These are phyloP conservation scores for Falco cherrug DNA, from an alignment of 2,797 vertebrate genomes.

Conservation along the genomic window DNA sequence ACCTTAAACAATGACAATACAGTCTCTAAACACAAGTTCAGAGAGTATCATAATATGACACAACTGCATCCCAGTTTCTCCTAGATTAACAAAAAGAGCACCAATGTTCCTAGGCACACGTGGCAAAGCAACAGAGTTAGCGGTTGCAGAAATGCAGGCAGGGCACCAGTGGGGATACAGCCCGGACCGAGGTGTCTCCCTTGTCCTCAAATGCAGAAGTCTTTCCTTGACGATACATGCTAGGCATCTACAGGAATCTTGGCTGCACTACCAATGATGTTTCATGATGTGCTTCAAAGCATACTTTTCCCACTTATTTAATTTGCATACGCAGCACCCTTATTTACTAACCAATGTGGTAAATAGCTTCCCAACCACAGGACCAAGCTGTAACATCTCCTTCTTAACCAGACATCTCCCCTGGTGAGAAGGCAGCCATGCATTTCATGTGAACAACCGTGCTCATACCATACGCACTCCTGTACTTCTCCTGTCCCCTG, in stretches of 20 bases:
- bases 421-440: background rate
- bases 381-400: background rate
- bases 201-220: background rate
- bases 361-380: background rate
- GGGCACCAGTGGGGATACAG: background rate
- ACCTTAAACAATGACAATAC: background rate
- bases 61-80: background rate
- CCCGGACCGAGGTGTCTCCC: background rate
- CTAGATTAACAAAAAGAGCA: background rate
- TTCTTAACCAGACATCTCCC: background rate
- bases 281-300: background rate
- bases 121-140: accelerated
- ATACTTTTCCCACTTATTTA: background rate
- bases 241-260: background rate
- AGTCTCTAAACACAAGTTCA: background rate
- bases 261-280: background rate
- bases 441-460: background rate
- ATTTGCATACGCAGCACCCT: background rate
- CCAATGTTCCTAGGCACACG: accelerated
- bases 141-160: background rate
- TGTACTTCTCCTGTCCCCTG: accelerated
- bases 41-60: background rate
- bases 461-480: too few relatives aligned
- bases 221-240: background rate
- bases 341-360: background rate